Evolutionary conservation across 2,797 vertebrate species (phyloP), one percentile per base, ranked within the genome.

Genomic region (Betta splendens): DNA sequence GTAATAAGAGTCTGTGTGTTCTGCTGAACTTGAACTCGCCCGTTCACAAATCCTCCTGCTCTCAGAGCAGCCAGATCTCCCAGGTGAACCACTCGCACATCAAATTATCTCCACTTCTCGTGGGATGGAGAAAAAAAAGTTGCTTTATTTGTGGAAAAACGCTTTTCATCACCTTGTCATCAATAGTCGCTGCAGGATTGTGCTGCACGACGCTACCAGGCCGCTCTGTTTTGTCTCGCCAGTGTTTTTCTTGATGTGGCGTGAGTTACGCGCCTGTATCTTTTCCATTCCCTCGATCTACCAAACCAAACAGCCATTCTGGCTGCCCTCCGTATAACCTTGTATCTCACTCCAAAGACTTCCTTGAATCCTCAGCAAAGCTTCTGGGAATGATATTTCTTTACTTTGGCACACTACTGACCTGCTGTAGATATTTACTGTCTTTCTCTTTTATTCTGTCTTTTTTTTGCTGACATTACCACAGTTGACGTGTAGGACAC

Each of bases 311-410:
- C 79, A 87, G 64, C 77, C 76, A 31, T 67, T 77, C 85, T 91
- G 87, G 87, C 86, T 90, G 87, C 73, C 89, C 87, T 87, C 85
- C 65, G 53, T 31, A 43, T 89, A 88, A 91, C 89, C 90, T 84
- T 78, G 74, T 77, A 75, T 80, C 83, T 78, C 83, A 89, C 87
- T 87, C 88, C 79, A 85, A 86, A 86, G 80, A 86, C 84, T 85
- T 87, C 78, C 51, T 38, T 20, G 78, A 87, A 87, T 80, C 82
- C 76, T 60, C 64, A 67, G 52, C 80, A 88, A 89, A 88, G 72
- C 81, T 84, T 81, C 79, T 76, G 80, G 79, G 85, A 87, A 87
- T 84, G 77, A 80, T 81, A 83, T 84, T 79, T 86, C 84, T 88
- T 85, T 87, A 79, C 69, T 80, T 83, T 86, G 83, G 85, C 83